Percentiles rank a stretch among this genome's conserved stretches.
Evolutionary conservation across 2,888 invertebrate species (phyloP).

Genomic region (Acholoe squamosa): DNA sequence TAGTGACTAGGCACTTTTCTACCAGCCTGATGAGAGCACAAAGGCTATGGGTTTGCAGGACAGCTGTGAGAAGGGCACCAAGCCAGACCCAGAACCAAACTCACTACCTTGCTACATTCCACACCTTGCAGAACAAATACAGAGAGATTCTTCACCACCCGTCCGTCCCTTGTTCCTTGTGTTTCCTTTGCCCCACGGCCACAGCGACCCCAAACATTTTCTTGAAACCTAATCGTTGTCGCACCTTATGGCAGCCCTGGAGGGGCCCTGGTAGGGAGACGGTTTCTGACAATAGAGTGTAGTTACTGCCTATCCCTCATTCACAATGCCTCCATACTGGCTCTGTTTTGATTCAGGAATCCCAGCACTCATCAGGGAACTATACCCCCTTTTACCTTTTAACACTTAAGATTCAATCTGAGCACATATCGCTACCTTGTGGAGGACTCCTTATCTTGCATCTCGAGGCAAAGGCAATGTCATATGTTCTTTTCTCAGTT

Average conservation of each 20-base stretch:
- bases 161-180: not conserved
- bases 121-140: slow-evolving; percentile 20
- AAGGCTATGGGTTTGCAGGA: too few species aligned
- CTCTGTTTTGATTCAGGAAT: slow-evolving; percentile 8
- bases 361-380: not conserved
- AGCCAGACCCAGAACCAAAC: too few species aligned
- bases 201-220: not conserved
- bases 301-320: not conserved
- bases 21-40: too few species aligned
- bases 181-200: slow-evolving; percentile 43
- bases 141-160: not conserved
- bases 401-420: not conserved
- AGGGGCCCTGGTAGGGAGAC: not conserved
- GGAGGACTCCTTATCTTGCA: too few species aligned
- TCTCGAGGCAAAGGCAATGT: not conserved
- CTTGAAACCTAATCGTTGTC: slow-evolving; percentile 42
- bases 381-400: slow-evolving; percentile 7
- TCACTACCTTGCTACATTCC: slow-evolving; percentile 38
- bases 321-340: not conserved
- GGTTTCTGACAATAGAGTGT: not conserved
- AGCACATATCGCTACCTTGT: too few species aligned
- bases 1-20: too few species aligned
- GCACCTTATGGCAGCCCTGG: slow-evolving; percentile 1
- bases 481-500: not conserved
- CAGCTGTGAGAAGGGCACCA: too few species aligned